Conservation (phyloP, 1,140 invertebrate genomes). For the Drosophila kohkoa region DNA sequence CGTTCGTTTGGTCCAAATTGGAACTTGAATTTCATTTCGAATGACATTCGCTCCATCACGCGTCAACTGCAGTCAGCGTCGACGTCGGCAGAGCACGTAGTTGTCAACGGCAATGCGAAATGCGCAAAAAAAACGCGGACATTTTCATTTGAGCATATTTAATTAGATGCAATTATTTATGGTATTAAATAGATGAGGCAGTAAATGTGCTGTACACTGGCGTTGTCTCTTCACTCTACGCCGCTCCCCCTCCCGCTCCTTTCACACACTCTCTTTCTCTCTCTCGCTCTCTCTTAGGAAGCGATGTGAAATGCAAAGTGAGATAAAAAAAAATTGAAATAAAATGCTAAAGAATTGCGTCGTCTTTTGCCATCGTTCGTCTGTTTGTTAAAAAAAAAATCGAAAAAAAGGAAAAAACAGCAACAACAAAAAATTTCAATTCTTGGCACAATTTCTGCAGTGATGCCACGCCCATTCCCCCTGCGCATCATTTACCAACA, state of each 20-base stretch:
- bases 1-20: conserved; percentile 69
- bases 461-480: conserved; percentile 47
- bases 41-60: conserved; percentile 85
- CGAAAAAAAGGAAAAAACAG: conserved; percentile 46
- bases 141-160: conserved; percentile 85
- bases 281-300: conserved; percentile 5
- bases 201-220: conserved; percentile 81
- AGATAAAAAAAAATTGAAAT: conserved; percentile 81
- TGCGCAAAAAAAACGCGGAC: conserved; percentile 71
- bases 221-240: conserved; percentile 42
- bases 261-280: too few relatives aligned
- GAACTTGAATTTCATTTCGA: conserved; percentile 85
- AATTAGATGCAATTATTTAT: conserved; percentile 85
- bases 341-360: conserved; percentile 84
- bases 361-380: conserved; percentile 57
- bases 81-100: conserved; percentile 69
- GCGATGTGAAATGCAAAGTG: conserved; percentile 55
- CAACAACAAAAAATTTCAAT: conserved; percentile 67
- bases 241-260: too few relatives aligned
- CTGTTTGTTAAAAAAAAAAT: conserved; percentile 42
- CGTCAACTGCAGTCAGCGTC: conserved; percentile 80
- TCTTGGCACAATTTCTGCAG: conserved; percentile 77
- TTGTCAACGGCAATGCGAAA: conserved; percentile 29
- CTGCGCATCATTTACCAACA: conserved; percentile 72
- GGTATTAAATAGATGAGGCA: conserved; percentile 85